These are phyloP conservation scores for Cheilosia variabilis DNA, from an alignment of 2,888 invertebrate species.

Conservation along the genomic window DNA sequence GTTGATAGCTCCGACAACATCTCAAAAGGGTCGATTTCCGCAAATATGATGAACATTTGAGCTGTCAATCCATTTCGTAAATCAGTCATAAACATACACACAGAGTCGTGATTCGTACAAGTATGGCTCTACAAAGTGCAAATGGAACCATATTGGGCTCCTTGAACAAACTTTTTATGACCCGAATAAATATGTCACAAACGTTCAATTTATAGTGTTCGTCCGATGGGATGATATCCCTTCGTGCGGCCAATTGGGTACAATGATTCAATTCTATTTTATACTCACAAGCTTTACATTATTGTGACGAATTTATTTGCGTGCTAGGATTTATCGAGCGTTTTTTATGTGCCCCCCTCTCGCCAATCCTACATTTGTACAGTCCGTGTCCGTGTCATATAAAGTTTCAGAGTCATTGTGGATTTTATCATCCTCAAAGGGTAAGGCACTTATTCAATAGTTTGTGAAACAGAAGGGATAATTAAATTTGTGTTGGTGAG, in stretches of 20 bases:
- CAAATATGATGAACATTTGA: conserved; percentile 15
- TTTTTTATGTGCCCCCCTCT: conserved; percentile 13
- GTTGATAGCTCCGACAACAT: background rate
- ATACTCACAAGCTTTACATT: conserved; percentile 59
- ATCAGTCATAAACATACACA: conserved; percentile 2
- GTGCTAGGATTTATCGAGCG: conserved; percentile 55
- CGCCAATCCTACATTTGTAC: background rate
- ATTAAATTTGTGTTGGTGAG: no score
- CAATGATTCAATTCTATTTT: conserved; percentile 54
- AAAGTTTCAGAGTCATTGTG: no score
- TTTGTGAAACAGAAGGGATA: no score
- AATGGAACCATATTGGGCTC: background rate
- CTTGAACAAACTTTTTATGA: conserved; percentile 10
- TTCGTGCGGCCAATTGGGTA: conserved; percentile 41
- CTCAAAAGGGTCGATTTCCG: background rate
- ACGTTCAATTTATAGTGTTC: conserved; percentile 2
- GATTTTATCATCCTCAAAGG: no score
- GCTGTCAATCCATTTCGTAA: conserved; percentile 20
- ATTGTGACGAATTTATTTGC: conserved; percentile 58
- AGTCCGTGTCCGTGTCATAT: no score
- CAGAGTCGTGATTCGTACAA: no score
- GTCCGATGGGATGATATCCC: conserved; percentile 14
- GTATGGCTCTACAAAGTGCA: background rate
- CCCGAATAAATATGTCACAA: conserved; percentile 32
- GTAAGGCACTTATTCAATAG: no score